These are phyloP conservation scores for Diploscapter pachys DNA, from an alignment of 1,140 invertebrate species.

Conservation along the genomic window DNA sequence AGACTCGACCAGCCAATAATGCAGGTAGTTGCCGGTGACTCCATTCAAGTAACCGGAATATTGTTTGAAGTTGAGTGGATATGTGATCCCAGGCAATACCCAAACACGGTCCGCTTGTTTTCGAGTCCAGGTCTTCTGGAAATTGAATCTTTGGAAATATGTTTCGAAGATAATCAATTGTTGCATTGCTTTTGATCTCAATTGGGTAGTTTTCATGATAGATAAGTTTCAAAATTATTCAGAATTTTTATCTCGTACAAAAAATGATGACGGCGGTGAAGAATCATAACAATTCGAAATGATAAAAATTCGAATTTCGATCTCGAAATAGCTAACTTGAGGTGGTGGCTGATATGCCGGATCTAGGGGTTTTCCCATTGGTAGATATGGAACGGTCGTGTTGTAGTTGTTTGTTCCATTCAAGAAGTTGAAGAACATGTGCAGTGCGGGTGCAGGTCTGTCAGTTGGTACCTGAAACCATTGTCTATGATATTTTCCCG, in stretches of 20 bases:
- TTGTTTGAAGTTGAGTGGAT: constrained; percentile 36
- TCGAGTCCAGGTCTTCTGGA: constrained; percentile 8
- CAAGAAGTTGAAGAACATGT: constrained; percentile 56
- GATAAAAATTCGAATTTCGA: no score
- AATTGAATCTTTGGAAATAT: not conserved
- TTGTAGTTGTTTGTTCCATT: constrained; percentile 21
- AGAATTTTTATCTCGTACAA: no score
- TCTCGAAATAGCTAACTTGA: not conserved
- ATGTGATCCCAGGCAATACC: constrained; percentile 38
- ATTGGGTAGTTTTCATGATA: not conserved
- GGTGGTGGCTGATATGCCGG: constrained; percentile 9
- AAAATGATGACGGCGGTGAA: no score
- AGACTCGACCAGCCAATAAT: constrained; percentile 61
- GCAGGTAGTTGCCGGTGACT: constrained; percentile 39
- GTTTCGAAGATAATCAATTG: not conserved
- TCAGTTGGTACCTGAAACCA: constrained; percentile 61
- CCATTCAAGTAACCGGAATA: constrained; percentile 42
- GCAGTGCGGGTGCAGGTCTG: constrained; percentile 61
- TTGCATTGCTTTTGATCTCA: not conserved
- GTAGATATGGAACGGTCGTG: constrained; percentile 10
- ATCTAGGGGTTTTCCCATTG: constrained; percentile 1
- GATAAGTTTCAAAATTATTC: not conserved
- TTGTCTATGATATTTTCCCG: no score
- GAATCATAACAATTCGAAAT: no score
- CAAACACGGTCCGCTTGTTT: constrained; percentile 37